These are phyloP conservation scores for Penaeus japonicus DNA, from an alignment of 1,140 invertebrate species.

Conservation along the genomic window DNA sequence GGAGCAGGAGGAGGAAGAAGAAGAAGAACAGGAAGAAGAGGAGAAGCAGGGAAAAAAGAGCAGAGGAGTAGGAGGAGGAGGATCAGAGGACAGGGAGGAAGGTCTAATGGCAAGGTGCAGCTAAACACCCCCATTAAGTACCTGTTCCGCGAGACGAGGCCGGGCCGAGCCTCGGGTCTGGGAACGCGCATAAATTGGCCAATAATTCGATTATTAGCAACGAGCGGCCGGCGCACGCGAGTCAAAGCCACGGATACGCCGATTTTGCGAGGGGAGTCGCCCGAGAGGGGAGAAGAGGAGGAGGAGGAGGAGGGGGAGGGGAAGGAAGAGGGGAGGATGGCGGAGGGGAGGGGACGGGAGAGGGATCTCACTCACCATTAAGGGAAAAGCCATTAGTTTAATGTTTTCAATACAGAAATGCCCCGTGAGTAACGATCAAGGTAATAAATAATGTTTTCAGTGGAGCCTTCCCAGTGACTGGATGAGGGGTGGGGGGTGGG, in stretches of 20 bases:
- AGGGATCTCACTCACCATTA: not conserved
- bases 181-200: not conserved
- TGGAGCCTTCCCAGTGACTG: not conserved
- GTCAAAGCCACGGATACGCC: not conserved
- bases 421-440: constrained; percentile 1
- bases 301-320: not conserved
- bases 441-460: not conserved
- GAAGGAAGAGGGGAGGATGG: not conserved
- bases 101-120: too few species aligned
- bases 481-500: not conserved
- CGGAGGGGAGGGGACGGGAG: not conserved
- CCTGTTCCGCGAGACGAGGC: too few species aligned
- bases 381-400: not conserved
- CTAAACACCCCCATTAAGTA: too few species aligned
- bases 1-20: too few species aligned
- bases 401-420: not conserved
- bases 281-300: not conserved
- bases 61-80: too few species aligned
- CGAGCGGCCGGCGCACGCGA: not conserved
- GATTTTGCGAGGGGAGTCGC: constrained; percentile 18
- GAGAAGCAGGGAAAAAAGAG: too few species aligned
- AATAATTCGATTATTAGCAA: constrained; percentile 22
- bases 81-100: too few species aligned
- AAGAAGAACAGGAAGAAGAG: too few species aligned
- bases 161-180: too few species aligned